Evolutionary conservation across 2,888 invertebrate genomes (phyloP).

Genomic region (Fragum whitleyi): DNA sequence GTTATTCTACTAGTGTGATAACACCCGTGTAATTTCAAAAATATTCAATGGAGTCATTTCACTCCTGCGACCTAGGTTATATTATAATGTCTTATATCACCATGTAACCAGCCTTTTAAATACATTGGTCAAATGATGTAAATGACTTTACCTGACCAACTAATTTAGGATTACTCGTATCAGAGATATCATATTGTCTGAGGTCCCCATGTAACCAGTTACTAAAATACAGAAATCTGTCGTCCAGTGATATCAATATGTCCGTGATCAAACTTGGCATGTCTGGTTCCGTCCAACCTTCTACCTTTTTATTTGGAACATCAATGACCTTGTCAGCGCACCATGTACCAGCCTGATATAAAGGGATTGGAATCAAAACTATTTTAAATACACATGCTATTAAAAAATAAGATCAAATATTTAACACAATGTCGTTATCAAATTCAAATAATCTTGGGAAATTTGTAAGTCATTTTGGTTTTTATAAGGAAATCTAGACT

Average conservation of each 20-base stretch:
- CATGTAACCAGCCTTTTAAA: slow-evolving; percentile 96
- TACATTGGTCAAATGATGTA: slow-evolving; percentile 97
- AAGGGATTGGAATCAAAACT: too few relatives aligned
- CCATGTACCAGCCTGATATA: slow-evolving; percentile 88
- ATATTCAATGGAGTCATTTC: too few relatives aligned
- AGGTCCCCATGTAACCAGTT: slow-evolving; percentile 98
- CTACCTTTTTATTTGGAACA: slow-evolving; percentile 92
- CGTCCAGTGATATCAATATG: slow-evolving; percentile 96
- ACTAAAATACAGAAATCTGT: slow-evolving; percentile 94
- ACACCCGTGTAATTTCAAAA: too few relatives aligned
- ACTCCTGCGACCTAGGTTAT: too few relatives aligned
- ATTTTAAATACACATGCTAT: too few relatives aligned
- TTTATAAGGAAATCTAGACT: too few relatives aligned
- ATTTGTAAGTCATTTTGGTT: too few relatives aligned
- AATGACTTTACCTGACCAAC: slow-evolving; percentile 88
- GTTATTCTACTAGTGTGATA: too few relatives aligned
- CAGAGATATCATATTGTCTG: slow-evolving; percentile 96
- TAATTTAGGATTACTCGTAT: slow-evolving; percentile 92
- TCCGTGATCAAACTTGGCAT: slow-evolving; percentile 96
- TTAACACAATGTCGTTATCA: too few relatives aligned
- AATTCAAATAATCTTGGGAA: too few relatives aligned
- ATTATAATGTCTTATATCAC: slow-evolving; percentile 97
- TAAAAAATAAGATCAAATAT: too few relatives aligned
- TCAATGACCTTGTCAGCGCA: slow-evolving; percentile 94
- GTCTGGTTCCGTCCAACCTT: slow-evolving; percentile 89